Percentiles rank a stretch among this genome's conserved stretches.
Conservation (phyloP, 2,113 vertebrate genomes). For the Proterorhinus semilunaris region DNA sequence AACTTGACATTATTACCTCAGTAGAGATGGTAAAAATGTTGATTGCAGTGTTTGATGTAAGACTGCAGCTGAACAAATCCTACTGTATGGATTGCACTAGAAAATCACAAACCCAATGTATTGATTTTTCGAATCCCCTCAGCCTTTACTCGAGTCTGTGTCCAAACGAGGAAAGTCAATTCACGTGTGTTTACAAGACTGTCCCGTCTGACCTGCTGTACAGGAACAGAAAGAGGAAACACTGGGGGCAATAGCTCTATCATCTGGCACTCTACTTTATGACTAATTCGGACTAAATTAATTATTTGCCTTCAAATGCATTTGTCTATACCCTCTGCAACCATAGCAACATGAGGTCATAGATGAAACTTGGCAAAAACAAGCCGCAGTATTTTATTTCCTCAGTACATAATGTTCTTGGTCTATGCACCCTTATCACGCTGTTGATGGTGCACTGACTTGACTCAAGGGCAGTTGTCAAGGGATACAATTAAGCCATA, state of each 20-base stretch:
- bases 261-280: background rate
- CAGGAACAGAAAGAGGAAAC: background rate
- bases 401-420: background rate
- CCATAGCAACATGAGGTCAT: conserved; percentile 1
- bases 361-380: background rate
- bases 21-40: too few relatives aligned
- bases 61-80: background rate
- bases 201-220: background rate
- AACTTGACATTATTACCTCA: too few relatives aligned
- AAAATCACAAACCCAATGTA: background rate
- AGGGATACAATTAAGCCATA: background rate
- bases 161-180: background rate
- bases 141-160: background rate
- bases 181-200: background rate
- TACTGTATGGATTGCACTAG: background rate
- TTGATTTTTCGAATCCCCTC: background rate
- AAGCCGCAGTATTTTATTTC: background rate
- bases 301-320: background rate
- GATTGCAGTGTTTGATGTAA: too few relatives aligned
- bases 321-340: background rate
- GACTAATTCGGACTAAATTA: background rate
- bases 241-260: background rate
- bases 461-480: background rate
- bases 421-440: background rate
- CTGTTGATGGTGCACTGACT: background rate